A percentile compares a stretch with the other conserved stretches of the same genome.
Evolutionary conservation across 1,140 invertebrate species (phyloP).

Genomic region (Ceratina japonica): DNA sequence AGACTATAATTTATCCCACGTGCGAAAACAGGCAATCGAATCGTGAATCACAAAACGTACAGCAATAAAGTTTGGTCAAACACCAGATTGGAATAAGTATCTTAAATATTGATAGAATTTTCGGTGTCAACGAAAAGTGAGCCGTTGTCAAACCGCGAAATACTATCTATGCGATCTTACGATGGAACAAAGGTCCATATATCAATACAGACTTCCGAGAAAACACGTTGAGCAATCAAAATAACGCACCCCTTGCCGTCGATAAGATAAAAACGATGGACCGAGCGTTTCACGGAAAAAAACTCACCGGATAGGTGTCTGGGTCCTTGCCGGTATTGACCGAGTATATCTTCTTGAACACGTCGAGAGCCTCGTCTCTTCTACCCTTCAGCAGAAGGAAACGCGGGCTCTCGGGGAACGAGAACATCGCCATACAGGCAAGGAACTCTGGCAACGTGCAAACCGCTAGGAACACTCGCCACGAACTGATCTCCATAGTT

Average conservation of each 20-base stretch:
- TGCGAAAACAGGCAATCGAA: too few relatives aligned
- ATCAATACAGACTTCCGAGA: too few relatives aligned
- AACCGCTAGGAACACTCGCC: slow-evolving; percentile 84
- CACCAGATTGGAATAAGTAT: too few relatives aligned
- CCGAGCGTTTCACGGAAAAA: not conserved
- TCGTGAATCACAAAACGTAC: too few relatives aligned
- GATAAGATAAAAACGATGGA: not conserved
- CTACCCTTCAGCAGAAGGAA: slow-evolving; percentile 82
- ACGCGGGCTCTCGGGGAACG: slow-evolving; percentile 87
- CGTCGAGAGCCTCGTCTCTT: slow-evolving; percentile 79
- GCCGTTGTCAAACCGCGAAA: too few relatives aligned
- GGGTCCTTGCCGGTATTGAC: slow-evolving; percentile 79
- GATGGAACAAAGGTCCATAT: too few relatives aligned
- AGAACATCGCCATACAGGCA: slow-evolving; percentile 80
- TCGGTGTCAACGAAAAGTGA: too few relatives aligned
- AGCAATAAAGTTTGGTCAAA: too few relatives aligned
- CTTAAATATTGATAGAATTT: too few relatives aligned
- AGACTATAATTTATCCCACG: not conserved
- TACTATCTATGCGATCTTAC: too few relatives aligned
- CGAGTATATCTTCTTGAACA: slow-evolving; percentile 80
- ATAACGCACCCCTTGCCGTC: not conserved
- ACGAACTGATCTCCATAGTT: slow-evolving; percentile 79
- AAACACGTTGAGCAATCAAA: slow-evolving; percentile 1
- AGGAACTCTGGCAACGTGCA: slow-evolving; percentile 83
- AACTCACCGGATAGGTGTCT: slow-evolving; percentile 74